A percentile compares a stretch with the other conserved stretches of the same genome.
Evolutionary conservation across 2,888 invertebrate species (phyloP).

Genomic region (Eupelmus urozonus): DNA sequence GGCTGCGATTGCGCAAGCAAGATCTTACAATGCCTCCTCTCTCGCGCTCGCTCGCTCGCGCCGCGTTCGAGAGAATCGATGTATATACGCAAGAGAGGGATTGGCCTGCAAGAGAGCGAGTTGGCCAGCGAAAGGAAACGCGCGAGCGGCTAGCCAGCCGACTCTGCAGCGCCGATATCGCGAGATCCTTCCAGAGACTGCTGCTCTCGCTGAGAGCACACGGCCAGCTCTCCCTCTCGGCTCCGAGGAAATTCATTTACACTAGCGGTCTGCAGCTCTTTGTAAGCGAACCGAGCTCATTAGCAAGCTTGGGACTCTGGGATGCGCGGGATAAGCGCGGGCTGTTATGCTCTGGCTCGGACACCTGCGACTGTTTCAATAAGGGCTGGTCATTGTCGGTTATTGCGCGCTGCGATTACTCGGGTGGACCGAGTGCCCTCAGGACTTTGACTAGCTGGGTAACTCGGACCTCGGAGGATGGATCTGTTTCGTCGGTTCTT

Average conservation of each 20-base stretch:
- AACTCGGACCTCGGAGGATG: no score
- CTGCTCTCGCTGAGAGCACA: no score
- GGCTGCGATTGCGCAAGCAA: constrained; percentile 70
- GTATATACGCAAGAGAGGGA: constrained; percentile 28
- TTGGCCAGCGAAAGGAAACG: constrained; percentile 49
- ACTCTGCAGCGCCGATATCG: constrained; percentile 16
- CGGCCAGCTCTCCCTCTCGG: no score
- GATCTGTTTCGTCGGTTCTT: no score
- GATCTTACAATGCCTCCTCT: constrained; percentile 67
- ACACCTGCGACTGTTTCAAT: no score
- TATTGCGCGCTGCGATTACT: no score
- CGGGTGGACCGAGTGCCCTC: no score
- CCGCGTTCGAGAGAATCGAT: constrained; percentile 41
- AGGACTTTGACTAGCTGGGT: no score
- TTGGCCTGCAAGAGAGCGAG: constrained; percentile 15
- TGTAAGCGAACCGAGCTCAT: background rate
- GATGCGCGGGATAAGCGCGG: no score
- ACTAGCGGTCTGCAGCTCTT: constrained; percentile 5
- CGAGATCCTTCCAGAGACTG: background rate
- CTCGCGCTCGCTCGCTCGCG: constrained; percentile 51
- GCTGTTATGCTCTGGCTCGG: no score
- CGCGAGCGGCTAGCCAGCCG: background rate
- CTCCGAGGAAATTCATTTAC: constrained; percentile 49
- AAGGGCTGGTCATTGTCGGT: no score
- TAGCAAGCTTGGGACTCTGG: no score